Evolutionary conservation across 2,888 invertebrate genomes (phyloP).

Genomic region (Notocelia uddmanniana): DNA sequence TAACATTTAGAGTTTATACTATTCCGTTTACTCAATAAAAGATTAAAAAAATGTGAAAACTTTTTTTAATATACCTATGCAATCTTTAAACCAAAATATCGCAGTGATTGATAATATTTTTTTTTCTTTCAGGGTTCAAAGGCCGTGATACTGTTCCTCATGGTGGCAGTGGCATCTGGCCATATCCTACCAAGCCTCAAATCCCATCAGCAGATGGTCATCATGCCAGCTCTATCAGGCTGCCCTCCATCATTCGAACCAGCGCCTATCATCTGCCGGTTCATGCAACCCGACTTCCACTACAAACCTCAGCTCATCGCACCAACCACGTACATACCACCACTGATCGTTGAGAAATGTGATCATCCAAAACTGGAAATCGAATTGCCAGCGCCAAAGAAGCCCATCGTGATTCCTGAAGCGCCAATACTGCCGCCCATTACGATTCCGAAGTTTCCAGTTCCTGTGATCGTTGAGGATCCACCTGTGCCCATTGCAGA

Average conservation of each 20-base stretch:
- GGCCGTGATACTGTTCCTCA: slow-evolving; percentile 52
- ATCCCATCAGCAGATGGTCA: slow-evolving; percentile 4
- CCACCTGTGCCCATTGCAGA: slow-evolving; percentile 1
- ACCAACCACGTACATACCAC: slow-evolving; percentile 43
- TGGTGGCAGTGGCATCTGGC: slow-evolving; percentile 47
- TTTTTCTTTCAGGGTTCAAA: slow-evolving; percentile 53
- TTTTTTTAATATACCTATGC: no score
- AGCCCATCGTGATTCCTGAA: slow-evolving; percentile 39
- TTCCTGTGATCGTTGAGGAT: slow-evolving; percentile 22
- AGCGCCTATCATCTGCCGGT: slow-evolving; percentile 51
- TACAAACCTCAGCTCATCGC: slow-evolving; percentile 50
- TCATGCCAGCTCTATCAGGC: slow-evolving; percentile 19
- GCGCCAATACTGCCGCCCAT: slow-evolving; percentile 45
- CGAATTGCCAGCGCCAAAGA: slow-evolving; percentile 29
- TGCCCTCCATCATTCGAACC: slow-evolving; percentile 43
- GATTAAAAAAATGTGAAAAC: no score
- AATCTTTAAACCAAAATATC: neutral
- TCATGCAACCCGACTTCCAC: slow-evolving; percentile 56
- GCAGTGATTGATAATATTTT: neutral
- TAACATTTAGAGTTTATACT: no score
- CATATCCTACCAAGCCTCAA: neutral
- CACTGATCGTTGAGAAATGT: slow-evolving; percentile 39
- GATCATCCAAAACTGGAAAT: slow-evolving; percentile 43
- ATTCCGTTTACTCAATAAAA: no score
- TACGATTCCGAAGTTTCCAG: slow-evolving; percentile 30